Base-by-base conservation (phyloP, 2,888 invertebrate species). In the Leptinotarsa rubiginosa region DNA sequence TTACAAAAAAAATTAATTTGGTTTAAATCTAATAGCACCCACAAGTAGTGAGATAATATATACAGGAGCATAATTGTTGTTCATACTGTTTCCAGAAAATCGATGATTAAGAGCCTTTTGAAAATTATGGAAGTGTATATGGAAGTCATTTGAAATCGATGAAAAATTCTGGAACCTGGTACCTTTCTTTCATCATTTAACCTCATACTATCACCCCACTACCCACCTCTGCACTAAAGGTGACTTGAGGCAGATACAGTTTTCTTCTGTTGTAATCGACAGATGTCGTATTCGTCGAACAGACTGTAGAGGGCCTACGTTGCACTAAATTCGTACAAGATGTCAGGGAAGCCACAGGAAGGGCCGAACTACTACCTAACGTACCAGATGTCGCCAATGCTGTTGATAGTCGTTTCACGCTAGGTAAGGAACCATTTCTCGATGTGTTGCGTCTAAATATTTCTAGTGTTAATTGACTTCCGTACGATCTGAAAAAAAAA, bases 221-320 rank as follows among this genome's bases (percentile, higher is more conserved):
- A 94, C 96, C 95, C 92, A 96, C 96, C 96, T 96, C 96, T 87
- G 94, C 93, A 86, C 93, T 95, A 89, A 96, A 96, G 70, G 96
- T 94, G 86, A 96, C 95, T 89, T 94, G 94, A 22, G 94, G 94
- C 83, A 94, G 89, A 83, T 94, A 91, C 25, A 94, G 89, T 83
- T 93, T 92, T 87, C 92, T 90, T 83, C 92, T 87, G 81, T 87
- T 87, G 77, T 88, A 87, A 75, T 89, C 89, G 41, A 82, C 79
- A 10, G 87, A 85, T 56, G 87, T 84, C 78, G 93, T 91, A 76
- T 93, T 92, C 71, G 90, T 90, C 18, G 94, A 94, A 84, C 93
- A 93, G 47, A 92, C 93, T 0, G 93, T 94, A 12, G 93, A 93
- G 3, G 93, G 92, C 20, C 93, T 88, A 50, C 89, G 86, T 72